Evolutionary conservation across 1,140 invertebrate genomes (phyloP).

Genomic region (Aphelenchoides besseyi): DNA sequence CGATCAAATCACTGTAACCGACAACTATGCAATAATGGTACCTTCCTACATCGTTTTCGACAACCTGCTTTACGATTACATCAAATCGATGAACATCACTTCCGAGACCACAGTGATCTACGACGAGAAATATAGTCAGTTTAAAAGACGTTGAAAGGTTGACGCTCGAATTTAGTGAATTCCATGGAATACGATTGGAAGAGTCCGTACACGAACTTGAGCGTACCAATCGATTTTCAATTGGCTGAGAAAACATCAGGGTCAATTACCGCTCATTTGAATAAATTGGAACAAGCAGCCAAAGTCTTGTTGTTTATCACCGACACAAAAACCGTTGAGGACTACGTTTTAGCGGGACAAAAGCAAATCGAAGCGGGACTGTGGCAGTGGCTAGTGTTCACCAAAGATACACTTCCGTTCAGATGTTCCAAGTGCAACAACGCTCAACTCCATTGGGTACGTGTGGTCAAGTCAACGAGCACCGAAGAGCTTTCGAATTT

Average conservation of each 20-base stretch:
- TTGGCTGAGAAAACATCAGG: not conserved
- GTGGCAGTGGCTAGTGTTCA: conserved; percentile 40
- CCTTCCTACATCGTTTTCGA: conserved; percentile 43
- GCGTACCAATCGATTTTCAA: conserved; percentile 30
- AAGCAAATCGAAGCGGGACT: conserved; percentile 25
- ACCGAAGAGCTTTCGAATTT: conserved; percentile 37
- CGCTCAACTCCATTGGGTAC: conserved; percentile 50
- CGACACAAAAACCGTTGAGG: conserved; percentile 32
- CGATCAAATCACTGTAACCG: conserved; percentile 5
- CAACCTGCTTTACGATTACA: conserved; percentile 44
- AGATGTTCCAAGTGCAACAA: conserved; percentile 52
- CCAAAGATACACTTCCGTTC: conserved; percentile 50
- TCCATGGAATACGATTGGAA: conserved; percentile 33
- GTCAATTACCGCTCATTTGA: conserved; percentile 22
- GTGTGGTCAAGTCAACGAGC: conserved; percentile 31
- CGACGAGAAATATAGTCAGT: conserved; percentile 52
- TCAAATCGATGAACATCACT: conserved; percentile 43
- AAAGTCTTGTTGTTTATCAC: conserved; percentile 38
- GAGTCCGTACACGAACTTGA: conserved; percentile 25
- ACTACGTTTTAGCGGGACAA: conserved; percentile 26
- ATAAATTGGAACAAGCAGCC: not conserved
- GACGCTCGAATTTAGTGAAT: not conserved
- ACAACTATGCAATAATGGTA: conserved; percentile 44
- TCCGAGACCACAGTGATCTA: conserved; percentile 43
- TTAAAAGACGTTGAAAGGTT: no score